These are phyloP conservation scores for Enteromius argenteus DNA, from an alignment of 2,797 vertebrate species.

Conservation along the genomic window DNA sequence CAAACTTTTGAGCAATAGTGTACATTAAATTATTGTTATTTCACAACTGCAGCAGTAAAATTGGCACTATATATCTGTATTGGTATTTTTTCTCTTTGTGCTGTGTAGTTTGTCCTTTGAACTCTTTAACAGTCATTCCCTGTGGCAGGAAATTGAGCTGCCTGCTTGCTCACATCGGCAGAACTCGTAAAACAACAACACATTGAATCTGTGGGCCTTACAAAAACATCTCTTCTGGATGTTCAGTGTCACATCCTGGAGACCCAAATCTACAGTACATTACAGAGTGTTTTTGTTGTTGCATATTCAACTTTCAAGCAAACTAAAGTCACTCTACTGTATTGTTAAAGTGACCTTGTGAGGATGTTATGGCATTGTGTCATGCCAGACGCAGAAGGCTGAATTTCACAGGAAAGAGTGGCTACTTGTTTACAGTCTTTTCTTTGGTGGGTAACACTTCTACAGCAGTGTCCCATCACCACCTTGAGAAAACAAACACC, in stretches of 20 bases:
- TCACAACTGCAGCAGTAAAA: neutral
- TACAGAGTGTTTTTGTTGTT: neutral
- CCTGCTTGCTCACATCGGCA: constrained; percentile 9
- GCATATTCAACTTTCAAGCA: neutral
- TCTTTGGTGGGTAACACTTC: constrained; percentile 61
- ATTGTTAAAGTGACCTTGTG: neutral
- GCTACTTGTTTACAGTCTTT: constrained; percentile 57
- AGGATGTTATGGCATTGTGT: constrained; percentile 5
- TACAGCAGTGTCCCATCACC: constrained; percentile 57
- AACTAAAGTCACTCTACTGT: neutral
- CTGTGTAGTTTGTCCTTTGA: constrained; percentile 50
- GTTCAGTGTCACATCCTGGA: constrained; percentile 5
- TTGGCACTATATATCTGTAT: constrained; percentile 26
- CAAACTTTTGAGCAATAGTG: neutral
- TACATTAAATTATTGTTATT: neutral
- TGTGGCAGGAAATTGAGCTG: constrained; percentile 46
- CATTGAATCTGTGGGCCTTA: constrained; percentile 56
- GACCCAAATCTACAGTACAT: neutral
- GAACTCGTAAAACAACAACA: constrained; percentile 25
- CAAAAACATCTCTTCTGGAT: neutral
- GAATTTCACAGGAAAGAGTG: constrained; percentile 64
- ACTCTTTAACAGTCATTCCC: constrained; percentile 35
- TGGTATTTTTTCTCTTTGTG: constrained; percentile 52
- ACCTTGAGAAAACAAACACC: constrained; percentile 61
- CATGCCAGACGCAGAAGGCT: neutral